Conservation (phyloP, 2,888 invertebrate genomes). For the Autographa gamma region DNA sequence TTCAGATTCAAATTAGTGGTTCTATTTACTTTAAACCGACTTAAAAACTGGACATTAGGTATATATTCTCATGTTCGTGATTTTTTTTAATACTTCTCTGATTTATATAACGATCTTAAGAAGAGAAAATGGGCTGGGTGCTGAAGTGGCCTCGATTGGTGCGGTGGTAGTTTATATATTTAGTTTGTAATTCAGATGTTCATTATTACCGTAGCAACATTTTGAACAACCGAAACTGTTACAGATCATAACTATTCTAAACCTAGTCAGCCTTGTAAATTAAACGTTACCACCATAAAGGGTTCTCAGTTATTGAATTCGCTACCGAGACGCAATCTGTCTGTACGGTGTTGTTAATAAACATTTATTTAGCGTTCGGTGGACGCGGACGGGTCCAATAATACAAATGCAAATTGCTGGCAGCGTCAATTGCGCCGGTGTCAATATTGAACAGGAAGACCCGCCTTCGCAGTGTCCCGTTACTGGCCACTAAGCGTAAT, state of each 20-base stretch:
- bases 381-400: conserved; percentile 53
- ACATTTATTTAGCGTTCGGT: conserved; percentile 56
- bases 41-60: too few species aligned
- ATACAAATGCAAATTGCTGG: conserved; percentile 66
- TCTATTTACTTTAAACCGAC: neutral
- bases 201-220: too few species aligned
- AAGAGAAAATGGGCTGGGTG: too few species aligned
- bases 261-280: neutral
- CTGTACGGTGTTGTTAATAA: conserved; percentile 40
- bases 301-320: conserved; percentile 13
- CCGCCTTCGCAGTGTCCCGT: conserved; percentile 44
- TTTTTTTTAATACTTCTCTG: too few species aligned
- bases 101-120: too few species aligned
- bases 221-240: too few species aligned
- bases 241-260: neutral
- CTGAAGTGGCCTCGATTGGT: too few species aligned
- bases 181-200: too few species aligned
- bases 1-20: neutral
- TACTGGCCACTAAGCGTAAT: conserved; percentile 41
- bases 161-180: too few species aligned
- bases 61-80: too few species aligned
- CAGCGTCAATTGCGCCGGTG: conserved; percentile 57
- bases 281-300: neutral
- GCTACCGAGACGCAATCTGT: conserved; percentile 24
- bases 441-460: conserved; percentile 62